Evolutionary conservation across 64 coral and sea anemone species (phyloP), one percentile per base, ranked within the genome.

Genomic region (Catalaphyllia jardinei): DNA sequence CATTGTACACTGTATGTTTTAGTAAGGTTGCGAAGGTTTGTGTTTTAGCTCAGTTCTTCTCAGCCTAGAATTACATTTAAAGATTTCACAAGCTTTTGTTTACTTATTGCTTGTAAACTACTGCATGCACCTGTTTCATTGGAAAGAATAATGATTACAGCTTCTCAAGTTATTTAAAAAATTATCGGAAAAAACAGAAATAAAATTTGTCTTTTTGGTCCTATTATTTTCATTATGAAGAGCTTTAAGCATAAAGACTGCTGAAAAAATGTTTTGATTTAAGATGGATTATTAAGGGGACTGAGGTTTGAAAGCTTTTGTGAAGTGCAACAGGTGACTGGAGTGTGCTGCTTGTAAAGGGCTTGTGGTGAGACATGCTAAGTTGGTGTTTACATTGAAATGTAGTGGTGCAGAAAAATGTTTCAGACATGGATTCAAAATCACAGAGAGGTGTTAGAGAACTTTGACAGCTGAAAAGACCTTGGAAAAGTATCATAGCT

Each of bases 271-370:
- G 22, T 0, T 24, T 27, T 69, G 22, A 10, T 69, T 10, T 69
- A 9, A 69, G n/a, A 28, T 17, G 1, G 20, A 15, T 31, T 62
- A 27, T 35, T 60, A 61, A 31, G 10, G 28, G 17, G 28, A 42
- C 31, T 80, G 13, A 51, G 65, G 22, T 69, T 52, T 31, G 57
- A 55, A 52, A 52, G 60, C 29, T 51, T 80, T 89, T 27, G 65
- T 80, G 42, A 69, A 50, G 54, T 89, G 62, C 88, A 80, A 79
- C 79, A 79, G 88, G 79, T 89, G 76, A 31, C 31, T 28, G 10
- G 8, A 89, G 61, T 71, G 88, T 89, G 25, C 52, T 67, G 24
- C 27, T 63, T 89, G 22, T 49, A 5, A 79, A 77, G 4, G 61
- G n/a, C 78, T 80, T 80, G 78, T 80, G 78, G 78, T 20, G 30